Base-by-base conservation (phyloP, 2,888 invertebrate species). In the Colostygia pectinataria region DNA sequence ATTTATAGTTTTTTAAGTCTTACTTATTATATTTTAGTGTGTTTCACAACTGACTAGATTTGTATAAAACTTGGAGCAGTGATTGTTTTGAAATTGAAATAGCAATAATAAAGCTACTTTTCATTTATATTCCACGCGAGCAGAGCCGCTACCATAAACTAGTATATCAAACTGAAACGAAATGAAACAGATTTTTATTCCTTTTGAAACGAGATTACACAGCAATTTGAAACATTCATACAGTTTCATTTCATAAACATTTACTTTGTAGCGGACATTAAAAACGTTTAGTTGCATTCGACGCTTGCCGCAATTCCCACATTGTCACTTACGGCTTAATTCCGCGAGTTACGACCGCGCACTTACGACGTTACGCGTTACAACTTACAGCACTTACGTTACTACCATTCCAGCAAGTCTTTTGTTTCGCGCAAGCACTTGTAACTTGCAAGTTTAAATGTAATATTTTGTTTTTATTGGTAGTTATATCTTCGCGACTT, bases 251-350 rank as follows among this genome's bases (percentile, higher is more conserved):
- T 14, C 31, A 36, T 27, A 45, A 36, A 37, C 33, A 24, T 33
- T 37, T 46, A 46, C 46, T 42, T 46, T 51, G 51, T 51, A 29
- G 29, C 40, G 40, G 36, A 14, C 44, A 31, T 42, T 51, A 32
- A 41, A 41, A 40, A 20, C 51, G 37, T 51, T 51, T 46, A 41
- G 51, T 41, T 51, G 32, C 41, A 41, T 36, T 45, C 10, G 31
- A 34, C 28, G 49, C 39, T 45, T 40, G 12, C 48, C 33, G 9
- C 45, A 43, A 43, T 49, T 43, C 34, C 48, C 42, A 55, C 55
- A 52, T 52, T 52, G 55, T 52, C 50, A 41, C 51, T 50, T 51
- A 47, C 36, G 36, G 36, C 46, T 41, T 51, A 32, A 51, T 51
- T 41, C 27, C 12, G 31, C 36, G 37, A 51, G 41, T 42, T 51